Evolutionary conservation across 2,888 invertebrate species (phyloP).

Genomic region (Ormyrus thymus): DNA sequence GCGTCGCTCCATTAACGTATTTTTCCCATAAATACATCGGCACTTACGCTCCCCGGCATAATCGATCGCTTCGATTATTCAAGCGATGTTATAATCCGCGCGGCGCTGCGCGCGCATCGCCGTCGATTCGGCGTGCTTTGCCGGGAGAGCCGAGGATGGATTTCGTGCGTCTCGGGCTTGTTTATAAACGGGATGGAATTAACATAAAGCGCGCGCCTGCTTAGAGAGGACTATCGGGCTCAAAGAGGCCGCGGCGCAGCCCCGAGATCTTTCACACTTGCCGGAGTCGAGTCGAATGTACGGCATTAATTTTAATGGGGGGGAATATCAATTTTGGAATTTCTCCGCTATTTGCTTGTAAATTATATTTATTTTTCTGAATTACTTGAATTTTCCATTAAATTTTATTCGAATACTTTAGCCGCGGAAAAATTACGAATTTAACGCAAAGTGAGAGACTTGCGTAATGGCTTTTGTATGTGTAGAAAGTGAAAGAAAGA

Average conservation of each 20-base stretch:
- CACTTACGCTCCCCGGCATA: background rate
- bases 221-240: constrained; percentile 36
- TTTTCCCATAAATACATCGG: constrained; percentile 24
- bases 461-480: no score
- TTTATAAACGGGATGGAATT: constrained; percentile 50
- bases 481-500: background rate
- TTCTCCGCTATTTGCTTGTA: background rate
- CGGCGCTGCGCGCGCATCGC: background rate
- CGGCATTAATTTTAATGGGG: constrained; percentile 1
- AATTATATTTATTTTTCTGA: no score
- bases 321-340: constrained; percentile 16
- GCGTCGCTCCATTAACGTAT: constrained; percentile 4
- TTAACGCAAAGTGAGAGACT: no score
- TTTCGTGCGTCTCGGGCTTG: constrained; percentile 25
- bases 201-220: constrained; percentile 45
- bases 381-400: no score
- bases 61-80: constrained; percentile 40
- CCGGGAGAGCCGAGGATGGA: constrained; percentile 21
- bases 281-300: constrained; percentile 21
- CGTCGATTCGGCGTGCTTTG: constrained; percentile 3
- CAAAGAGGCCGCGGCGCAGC: constrained; percentile 31
- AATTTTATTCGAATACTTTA: no score
- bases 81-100: constrained; percentile 3
- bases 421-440: no score
- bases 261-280: constrained; percentile 40